Conservation (phyloP, 2,797 vertebrate species). For the Telmatherina bonti region DNA sequence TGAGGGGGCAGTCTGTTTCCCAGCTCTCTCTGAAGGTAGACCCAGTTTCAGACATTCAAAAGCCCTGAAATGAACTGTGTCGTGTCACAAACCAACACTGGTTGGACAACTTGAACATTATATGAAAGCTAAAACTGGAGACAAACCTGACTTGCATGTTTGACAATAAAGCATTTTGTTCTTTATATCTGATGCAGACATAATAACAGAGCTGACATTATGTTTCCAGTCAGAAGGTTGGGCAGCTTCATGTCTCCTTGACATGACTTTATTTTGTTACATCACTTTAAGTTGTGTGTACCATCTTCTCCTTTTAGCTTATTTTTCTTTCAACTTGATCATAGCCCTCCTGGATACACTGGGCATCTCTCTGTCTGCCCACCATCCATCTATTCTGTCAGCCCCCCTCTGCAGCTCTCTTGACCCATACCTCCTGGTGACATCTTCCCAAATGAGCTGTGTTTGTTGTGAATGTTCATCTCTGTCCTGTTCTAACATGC, state of each 20-base stretch:
- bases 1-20: not conserved
- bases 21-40: not conserved
- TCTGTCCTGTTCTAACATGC: constrained; percentile 1
- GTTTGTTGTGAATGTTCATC: not conserved
- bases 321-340: not conserved
- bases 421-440: constrained; percentile 33
- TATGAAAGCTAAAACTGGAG: no score
- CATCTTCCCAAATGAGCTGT: not conserved
- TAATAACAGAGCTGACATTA: not conserved
- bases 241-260: not conserved
- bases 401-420: not conserved
- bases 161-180: no score
- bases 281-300: constrained; percentile 8
- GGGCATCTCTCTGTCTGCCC: constrained; percentile 9
- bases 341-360: constrained; percentile 1
- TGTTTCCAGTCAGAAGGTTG: not conserved
- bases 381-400: constrained; percentile 1
- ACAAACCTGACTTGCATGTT: not conserved
- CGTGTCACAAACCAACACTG: not conserved
- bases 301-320: constrained; percentile 8
- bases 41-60: not conserved
- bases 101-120: not conserved
- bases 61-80: not conserved
- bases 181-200: not conserved
- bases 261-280: constrained; percentile 1